Evolutionary conservation across 2,888 invertebrate species (phyloP).

Genomic region (Epirrhoe alternata): DNA sequence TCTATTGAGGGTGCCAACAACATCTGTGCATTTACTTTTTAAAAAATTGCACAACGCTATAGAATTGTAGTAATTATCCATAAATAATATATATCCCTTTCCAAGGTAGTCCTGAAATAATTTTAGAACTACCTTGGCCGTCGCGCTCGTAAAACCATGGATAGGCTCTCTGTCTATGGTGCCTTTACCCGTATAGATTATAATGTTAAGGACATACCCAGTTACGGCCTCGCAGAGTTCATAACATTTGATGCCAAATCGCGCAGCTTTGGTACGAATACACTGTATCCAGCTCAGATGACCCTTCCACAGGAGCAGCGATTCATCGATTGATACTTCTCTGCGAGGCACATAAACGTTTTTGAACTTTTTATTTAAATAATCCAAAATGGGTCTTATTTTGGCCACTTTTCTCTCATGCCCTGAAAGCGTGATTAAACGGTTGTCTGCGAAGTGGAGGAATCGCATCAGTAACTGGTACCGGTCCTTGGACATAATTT

Average conservation of each 20-base stretch:
- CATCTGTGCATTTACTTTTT: too few species aligned
- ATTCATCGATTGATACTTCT: slow-evolving; percentile 25
- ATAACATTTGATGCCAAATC: slow-evolving; percentile 48
- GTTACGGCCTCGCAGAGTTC: slow-evolving; percentile 48
- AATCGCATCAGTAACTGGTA: slow-evolving; percentile 31
- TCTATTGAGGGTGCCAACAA: too few species aligned
- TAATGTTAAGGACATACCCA: slow-evolving; percentile 30
- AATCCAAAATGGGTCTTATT: slow-evolving; percentile 31
- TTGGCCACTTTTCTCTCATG: slow-evolving; percentile 27
- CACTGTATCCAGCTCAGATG: slow-evolving; percentile 44
- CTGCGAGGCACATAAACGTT: slow-evolving; percentile 24
- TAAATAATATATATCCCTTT: not conserved
- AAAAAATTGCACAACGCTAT: too few species aligned
- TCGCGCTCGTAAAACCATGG: not conserved
- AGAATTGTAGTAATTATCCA: not conserved
- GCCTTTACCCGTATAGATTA: not conserved
- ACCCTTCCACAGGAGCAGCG: slow-evolving; percentile 23
- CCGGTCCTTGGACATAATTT: slow-evolving; percentile 30
- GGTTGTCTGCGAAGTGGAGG: slow-evolving; percentile 38
- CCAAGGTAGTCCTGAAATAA: not conserved
- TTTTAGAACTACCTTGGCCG: not conserved
- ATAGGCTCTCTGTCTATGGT: not conserved
- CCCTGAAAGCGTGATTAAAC: not conserved
- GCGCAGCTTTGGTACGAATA: slow-evolving; percentile 44
- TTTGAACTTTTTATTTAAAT: slow-evolving; percentile 30